A percentile compares a stretch with the other conserved stretches of the same genome.
Evolutionary conservation across 2,113 vertebrate species (phyloP).

Genomic region (Phyllostomus hastatus): DNA sequence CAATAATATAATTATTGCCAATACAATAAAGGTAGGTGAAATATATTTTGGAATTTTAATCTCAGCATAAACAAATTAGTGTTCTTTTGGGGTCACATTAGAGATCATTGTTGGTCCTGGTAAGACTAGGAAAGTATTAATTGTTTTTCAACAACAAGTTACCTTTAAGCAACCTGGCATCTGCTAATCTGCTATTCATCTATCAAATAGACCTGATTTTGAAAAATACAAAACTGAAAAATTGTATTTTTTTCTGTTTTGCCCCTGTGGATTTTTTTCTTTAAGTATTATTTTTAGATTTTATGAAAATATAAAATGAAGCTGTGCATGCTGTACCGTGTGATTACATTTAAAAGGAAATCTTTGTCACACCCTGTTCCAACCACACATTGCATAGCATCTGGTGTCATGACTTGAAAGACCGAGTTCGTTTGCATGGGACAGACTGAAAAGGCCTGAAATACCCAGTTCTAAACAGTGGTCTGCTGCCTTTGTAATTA

Average conservation of each 20-base stretch:
- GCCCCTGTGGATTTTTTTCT: neutral
- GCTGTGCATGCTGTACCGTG: slow-evolving; percentile 54
- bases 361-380: slow-evolving; percentile 53
- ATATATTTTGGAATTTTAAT: slow-evolving; percentile 52
- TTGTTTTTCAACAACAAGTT: neutral
- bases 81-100: neutral
- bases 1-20: slow-evolving; percentile 54
- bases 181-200: slow-evolving; percentile 41
- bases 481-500: slow-evolving; percentile 23
- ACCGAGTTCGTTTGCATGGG: slow-evolving; percentile 63
- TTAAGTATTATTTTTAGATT: slow-evolving; percentile 12
- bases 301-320: slow-evolving; percentile 10
- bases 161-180: neutral
- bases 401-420: slow-evolving; percentile 63
- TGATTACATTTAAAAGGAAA: slow-evolving; percentile 50
- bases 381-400: slow-evolving; percentile 60
- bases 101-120: neutral
- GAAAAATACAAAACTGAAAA: slow-evolving; percentile 12
- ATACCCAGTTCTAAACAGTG: neutral
- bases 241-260: neutral
- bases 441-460: slow-evolving; percentile 35
- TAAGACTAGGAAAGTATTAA: slow-evolving; percentile 1
- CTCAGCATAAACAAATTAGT: slow-evolving; percentile 35
- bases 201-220: neutral
- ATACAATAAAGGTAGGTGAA: slow-evolving; percentile 71